Percentiles rank a stretch among this genome's conserved stretches.
phyloP scores from a whole-genome alignment of 2,888 invertebrate genomes.

The Sialis lutaria region DNA sequence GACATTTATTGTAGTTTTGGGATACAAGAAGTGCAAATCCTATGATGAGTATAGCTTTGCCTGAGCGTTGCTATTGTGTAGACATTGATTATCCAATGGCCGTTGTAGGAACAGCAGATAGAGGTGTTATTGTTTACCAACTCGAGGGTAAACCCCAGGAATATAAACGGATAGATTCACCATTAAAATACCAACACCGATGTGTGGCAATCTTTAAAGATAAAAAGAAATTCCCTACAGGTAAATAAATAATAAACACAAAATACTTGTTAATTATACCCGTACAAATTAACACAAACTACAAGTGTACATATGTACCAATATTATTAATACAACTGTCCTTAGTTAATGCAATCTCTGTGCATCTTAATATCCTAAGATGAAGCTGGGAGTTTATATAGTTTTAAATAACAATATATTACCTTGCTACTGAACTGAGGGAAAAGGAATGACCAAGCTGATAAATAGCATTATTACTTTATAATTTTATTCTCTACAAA shows the following conservation, averaged over 20 bases:
- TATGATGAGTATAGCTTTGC: constrained; percentile 74
- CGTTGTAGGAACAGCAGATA: constrained; percentile 87
- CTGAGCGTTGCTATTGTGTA: constrained; percentile 92
- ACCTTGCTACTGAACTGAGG: too few relatives aligned
- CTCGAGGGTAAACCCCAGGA: constrained; percentile 88
- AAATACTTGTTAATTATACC: too few relatives aligned
- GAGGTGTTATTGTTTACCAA: constrained; percentile 83
- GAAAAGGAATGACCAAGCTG: too few relatives aligned
- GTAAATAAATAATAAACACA: constrained; percentile 11
- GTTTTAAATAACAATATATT: too few relatives aligned
- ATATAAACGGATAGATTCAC: constrained; percentile 83
- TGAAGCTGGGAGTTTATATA: too few relatives aligned
- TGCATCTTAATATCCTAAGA: too few relatives aligned
- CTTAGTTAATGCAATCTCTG: too few relatives aligned
- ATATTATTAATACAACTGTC: too few relatives aligned
- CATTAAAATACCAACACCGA: constrained; percentile 85
- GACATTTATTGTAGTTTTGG: constrained; percentile 65
- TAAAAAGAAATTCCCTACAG: constrained; percentile 75
- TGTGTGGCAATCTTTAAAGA: constrained; percentile 92
- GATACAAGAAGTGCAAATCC: constrained; percentile 83
- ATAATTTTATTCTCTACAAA: too few relatives aligned
- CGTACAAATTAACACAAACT: too few relatives aligned
- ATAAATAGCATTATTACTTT: too few relatives aligned
- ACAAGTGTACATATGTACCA: too few relatives aligned
- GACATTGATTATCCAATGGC: constrained; percentile 99